These are phyloP conservation scores for Synchiropus splendidus DNA, from an alignment of 2,113 vertebrate species.

Conservation along the genomic window DNA sequence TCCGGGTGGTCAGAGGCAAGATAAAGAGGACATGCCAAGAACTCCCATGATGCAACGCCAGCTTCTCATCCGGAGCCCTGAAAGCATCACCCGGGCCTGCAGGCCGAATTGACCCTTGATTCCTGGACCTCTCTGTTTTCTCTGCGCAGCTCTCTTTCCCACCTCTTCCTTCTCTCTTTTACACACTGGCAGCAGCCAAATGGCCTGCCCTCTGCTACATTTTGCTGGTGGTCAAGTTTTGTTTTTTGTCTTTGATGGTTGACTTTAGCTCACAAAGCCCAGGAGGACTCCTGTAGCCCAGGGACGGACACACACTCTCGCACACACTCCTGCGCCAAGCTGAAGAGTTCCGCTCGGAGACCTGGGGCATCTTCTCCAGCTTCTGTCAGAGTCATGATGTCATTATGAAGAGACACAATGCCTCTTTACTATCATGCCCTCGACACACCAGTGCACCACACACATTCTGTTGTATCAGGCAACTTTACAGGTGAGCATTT, in stretches of 20 bases:
- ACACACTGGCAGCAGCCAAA: conserved; percentile 51
- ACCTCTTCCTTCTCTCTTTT: conserved; percentile 12
- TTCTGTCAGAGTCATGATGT: conserved; percentile 66
- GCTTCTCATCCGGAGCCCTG: conserved; percentile 27
- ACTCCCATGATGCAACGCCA: conserved; percentile 48
- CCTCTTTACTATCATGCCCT: conserved; percentile 40
- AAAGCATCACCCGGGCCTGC: conserved; percentile 35
- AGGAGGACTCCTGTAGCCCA: conserved; percentile 52
- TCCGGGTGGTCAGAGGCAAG: conserved; percentile 43
- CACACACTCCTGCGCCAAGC: conserved; percentile 38
- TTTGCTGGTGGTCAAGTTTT: conserved; percentile 66
- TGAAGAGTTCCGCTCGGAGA: conserved; percentile 53
- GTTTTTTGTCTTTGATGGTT: conserved; percentile 64
- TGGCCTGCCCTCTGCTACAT: conserved; percentile 62
- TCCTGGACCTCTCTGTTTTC: conserved; percentile 10
- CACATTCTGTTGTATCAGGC: conserved; percentile 2
- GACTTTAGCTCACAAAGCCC: conserved; percentile 62
- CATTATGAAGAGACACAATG: conserved; percentile 58
- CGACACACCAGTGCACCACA: conserved; percentile 6
- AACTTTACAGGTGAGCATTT: conserved; percentile 19
- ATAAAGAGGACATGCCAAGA: conserved; percentile 58
- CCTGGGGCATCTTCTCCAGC: conserved; percentile 61
- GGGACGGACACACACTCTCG: conserved; percentile 43
- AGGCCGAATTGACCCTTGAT: conserved; percentile 50
- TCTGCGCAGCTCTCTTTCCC: conserved; percentile 20